phyloP scores from a whole-genome alignment of 2,113 vertebrate genomes.

The Ariopsis seemanni region DNA sequence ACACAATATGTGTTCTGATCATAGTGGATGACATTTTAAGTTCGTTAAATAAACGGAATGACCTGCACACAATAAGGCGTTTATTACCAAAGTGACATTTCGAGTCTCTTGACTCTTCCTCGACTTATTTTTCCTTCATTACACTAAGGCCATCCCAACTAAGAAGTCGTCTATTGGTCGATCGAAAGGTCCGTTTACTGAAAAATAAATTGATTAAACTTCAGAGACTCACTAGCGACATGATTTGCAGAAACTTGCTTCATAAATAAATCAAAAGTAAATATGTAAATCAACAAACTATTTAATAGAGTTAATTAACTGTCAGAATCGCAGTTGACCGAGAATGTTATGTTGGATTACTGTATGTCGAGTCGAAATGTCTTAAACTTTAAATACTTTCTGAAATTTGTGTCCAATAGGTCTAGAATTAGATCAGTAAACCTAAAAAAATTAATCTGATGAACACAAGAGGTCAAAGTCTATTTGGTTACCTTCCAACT shows the following conservation, averaged over 20 bases:
- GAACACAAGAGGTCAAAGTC: slow-evolving; percentile 27
- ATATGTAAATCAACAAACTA: not conserved
- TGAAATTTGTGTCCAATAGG: not conserved
- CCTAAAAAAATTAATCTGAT: not conserved
- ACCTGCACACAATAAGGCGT: too few species aligned
- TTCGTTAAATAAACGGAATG: too few species aligned
- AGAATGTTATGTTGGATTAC: not conserved
- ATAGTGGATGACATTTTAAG: too few species aligned
- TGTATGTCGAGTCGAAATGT: too few species aligned
- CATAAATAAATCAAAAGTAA: not conserved
- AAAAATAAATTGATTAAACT: too few species aligned
- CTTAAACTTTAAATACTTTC: not conserved
- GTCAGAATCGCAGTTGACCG: not conserved
- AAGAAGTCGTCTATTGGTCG: too few species aligned
- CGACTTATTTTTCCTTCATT: too few species aligned
- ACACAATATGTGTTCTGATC: too few species aligned
- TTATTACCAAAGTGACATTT: too few species aligned
- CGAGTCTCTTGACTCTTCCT: too few species aligned
- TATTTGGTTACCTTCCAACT: slow-evolving; percentile 4
- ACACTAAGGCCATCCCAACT: too few species aligned
- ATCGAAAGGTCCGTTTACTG: too few species aligned
- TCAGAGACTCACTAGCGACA: not conserved
- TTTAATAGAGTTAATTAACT: not conserved
- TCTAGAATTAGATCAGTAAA: not conserved
- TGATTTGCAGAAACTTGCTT: not conserved